Conservation (phyloP, 1,140 invertebrate species). For the Zaprionus ghesquierei region DNA sequence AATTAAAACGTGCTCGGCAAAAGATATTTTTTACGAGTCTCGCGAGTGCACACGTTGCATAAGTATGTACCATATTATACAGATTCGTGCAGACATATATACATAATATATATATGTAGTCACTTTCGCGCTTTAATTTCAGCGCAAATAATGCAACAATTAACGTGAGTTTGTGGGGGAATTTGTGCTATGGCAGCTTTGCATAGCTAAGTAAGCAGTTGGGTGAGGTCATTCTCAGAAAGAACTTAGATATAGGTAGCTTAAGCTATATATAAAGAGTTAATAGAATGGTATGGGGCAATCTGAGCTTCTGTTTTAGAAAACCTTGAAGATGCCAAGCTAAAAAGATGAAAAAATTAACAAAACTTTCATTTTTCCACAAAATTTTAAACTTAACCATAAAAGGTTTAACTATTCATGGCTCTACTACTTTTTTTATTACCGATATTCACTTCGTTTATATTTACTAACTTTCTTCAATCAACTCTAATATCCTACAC, state of each 20-base stretch:
- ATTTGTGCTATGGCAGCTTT: neutral
- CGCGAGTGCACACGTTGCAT: conserved; percentile 24
- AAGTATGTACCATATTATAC: conserved; percentile 10
- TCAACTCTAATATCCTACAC: neutral
- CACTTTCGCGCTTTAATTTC: neutral
- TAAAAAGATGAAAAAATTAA: no score
- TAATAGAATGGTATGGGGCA: no score
- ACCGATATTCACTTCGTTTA: neutral
- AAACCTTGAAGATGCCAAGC: no score
- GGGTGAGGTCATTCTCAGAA: no score
- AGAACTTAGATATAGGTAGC: no score
- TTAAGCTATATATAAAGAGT: no score
- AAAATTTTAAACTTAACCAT: no score
- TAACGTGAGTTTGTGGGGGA: neutral
- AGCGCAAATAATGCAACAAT: neutral
- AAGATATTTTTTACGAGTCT: conserved; percentile 57
- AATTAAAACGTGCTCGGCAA: conserved; percentile 33
- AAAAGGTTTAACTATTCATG: no score
- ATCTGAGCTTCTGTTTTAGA: no score
- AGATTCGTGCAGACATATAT: neutral
- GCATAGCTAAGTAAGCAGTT: neutral
- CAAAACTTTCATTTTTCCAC: no score
- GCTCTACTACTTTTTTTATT: no score
- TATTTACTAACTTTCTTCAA: neutral
- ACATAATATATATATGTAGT: neutral